A percentile compares a stretch with the other conserved stretches of the same genome.
Evolutionary conservation across 2,113 vertebrate genomes (phyloP).

Genomic region (Crypturellus undulatus): DNA sequence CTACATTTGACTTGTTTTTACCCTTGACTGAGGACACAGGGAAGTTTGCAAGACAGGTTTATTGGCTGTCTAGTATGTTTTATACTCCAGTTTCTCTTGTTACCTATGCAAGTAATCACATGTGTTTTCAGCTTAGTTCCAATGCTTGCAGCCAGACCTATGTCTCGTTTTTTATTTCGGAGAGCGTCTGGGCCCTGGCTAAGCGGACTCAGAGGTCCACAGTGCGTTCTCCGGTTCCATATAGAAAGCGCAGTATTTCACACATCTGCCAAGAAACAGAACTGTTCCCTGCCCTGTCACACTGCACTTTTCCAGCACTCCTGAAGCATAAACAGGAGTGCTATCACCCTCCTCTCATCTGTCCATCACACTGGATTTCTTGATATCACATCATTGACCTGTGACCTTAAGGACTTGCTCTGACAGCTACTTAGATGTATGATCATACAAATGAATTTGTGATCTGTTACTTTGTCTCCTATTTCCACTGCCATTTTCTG

Average conservation of each 20-base stretch:
- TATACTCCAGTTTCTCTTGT: constrained; percentile 50
- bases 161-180: constrained; percentile 66
- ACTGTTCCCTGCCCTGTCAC: background rate
- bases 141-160: constrained; percentile 27
- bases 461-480: background rate
- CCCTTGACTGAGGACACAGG: background rate
- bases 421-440: background rate
- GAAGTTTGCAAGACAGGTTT: constrained; percentile 59
- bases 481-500: background rate
- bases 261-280: background rate
- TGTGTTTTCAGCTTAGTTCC: constrained; percentile 49
- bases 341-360: background rate
- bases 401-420: background rate
- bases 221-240: constrained; percentile 12
- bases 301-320: background rate
- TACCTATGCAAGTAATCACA: constrained; percentile 49
- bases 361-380: background rate
- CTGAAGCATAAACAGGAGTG: background rate
- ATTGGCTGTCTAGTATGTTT: constrained; percentile 39
- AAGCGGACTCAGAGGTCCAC: constrained; percentile 14
- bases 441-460: background rate
- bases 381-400: background rate
- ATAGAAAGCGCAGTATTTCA: background rate
- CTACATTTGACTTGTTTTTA: background rate
- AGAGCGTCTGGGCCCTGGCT: background rate